These are phyloP conservation scores for Carduelis carduelis DNA, from an alignment of 2,797 vertebrate species.

Conservation along the genomic window DNA sequence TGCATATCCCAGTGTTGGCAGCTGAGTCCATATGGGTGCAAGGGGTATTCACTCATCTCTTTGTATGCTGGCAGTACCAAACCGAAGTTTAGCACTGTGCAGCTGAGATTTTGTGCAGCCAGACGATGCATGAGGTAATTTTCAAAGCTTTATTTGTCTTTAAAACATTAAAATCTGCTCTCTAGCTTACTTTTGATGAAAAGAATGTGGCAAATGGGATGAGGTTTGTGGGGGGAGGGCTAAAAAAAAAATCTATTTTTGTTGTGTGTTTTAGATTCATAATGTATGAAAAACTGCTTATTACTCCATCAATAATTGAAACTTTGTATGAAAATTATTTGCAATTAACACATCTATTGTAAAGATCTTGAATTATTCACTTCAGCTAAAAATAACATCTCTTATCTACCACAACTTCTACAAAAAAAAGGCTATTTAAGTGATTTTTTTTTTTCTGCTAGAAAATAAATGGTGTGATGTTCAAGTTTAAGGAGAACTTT, in stretches of 20 bases:
- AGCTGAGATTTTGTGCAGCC: conserved; percentile 75
- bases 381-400: conserved; percentile 59
- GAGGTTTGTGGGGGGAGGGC: neutral
- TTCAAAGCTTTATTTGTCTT: conserved; percentile 81
- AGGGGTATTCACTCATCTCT: conserved; percentile 80
- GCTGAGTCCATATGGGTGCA: conserved; percentile 77
- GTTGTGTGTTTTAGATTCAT: conserved; percentile 23
- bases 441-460: conserved; percentile 30
- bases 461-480: conserved; percentile 60
- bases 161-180: conserved; percentile 68
- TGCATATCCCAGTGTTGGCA: conserved; percentile 79
- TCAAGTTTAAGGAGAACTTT: conserved; percentile 72
- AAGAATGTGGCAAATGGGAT: conserved; percentile 34
- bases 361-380: conserved; percentile 58
- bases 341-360: conserved; percentile 62
- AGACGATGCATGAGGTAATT: conserved; percentile 81
- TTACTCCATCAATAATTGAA: conserved; percentile 67
- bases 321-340: conserved; percentile 69
- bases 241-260: neutral
- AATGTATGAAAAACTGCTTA: conserved; percentile 52
- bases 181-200: conserved; percentile 68
- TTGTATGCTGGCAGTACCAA: conserved; percentile 79
- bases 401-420: conserved; percentile 50
- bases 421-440: conserved; percentile 32
- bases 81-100: conserved; percentile 77